Evolutionary conservation across 2,113 vertebrate genomes (phyloP), one percentile per base, ranked within the genome.

Genomic region (Entomyzon cyanotis): DNA sequence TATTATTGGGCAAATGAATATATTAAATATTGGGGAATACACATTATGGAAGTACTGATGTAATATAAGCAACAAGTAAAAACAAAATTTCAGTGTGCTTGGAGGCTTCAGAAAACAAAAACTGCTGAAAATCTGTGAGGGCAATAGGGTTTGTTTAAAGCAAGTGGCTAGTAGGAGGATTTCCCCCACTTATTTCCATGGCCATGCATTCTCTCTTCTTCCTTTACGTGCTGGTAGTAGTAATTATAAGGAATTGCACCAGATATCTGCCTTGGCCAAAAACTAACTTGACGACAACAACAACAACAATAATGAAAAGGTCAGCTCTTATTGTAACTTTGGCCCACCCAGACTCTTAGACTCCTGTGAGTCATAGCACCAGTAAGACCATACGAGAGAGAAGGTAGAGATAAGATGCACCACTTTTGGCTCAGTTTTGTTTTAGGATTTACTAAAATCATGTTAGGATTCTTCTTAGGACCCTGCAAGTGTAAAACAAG

Each of bases 321-420:
- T 55, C 50, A 44, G 4, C 39, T 74, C 11, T 4, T 75, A 12
- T 22, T n/a, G 6, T 39, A 68, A 39, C 15, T 55, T 20, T 2
- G 23, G 7, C 20, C 18, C 5, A 23, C 21, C 13, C 15, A 47
- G 47, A 18, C 25, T 41, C 25, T 55, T 15, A 21, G 42, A 22
- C 22, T 62, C 3, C 1, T 17, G 5, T 46, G 27, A 60, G 21
- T 37, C 2, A 0, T 65, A 44, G 13, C 15, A 60, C 15, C 9
- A 44, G 19, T 41, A 15, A 53, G 28, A 84, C 16, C 10, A 15
- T 1, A 41, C 47, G 18, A 8, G 4, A 11, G 12, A 11, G 4
- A 31, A 44, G 12, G 25, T 8, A 31, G 19, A 67, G 42, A 76
- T 33, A 23, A 53, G 10, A 10, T 62, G 12, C 16, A 31, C 8